These are phyloP conservation scores for Anthrax anthrax DNA, from an alignment of 2,888 invertebrate species.

Conservation along the genomic window DNA sequence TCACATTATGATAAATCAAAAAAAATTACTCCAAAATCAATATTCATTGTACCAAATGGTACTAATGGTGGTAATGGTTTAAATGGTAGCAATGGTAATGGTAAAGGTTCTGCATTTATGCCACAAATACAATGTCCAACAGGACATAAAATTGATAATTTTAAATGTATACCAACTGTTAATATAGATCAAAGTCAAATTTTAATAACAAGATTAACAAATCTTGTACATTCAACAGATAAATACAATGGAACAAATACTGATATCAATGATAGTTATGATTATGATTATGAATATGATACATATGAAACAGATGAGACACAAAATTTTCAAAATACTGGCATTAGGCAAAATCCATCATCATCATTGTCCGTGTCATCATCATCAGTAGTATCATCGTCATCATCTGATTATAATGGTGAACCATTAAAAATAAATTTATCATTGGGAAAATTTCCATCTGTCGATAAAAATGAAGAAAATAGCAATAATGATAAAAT, in stretches of 20 bases:
- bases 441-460: constrained; percentile 26
- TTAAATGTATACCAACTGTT: constrained; percentile 27
- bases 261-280: constrained; percentile 14
- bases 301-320: constrained; percentile 9
- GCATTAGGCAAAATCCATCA: background rate
- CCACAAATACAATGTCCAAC: constrained; percentile 22
- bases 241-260: constrained; percentile 5
- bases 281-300: constrained; percentile 25
- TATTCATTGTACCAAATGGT: constrained; percentile 28
- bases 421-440: constrained; percentile 32
- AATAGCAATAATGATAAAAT: background rate
- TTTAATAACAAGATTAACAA: constrained; percentile 17
- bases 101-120: background rate
- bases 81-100: background rate
- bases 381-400: background rate
- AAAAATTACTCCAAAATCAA: constrained; percentile 34
- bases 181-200: constrained; percentile 20
- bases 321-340: constrained; percentile 5
- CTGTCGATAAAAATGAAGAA: constrained; percentile 1
- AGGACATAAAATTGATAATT: constrained; percentile 25
- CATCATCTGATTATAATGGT: constrained; percentile 15
- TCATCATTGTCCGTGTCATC: background rate
- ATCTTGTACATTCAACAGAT: constrained; percentile 15
- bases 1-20: constrained; percentile 26
- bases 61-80: background rate